Conservation (phyloP, 1,140 invertebrate species). For the Halyomorpha halys region DNA sequence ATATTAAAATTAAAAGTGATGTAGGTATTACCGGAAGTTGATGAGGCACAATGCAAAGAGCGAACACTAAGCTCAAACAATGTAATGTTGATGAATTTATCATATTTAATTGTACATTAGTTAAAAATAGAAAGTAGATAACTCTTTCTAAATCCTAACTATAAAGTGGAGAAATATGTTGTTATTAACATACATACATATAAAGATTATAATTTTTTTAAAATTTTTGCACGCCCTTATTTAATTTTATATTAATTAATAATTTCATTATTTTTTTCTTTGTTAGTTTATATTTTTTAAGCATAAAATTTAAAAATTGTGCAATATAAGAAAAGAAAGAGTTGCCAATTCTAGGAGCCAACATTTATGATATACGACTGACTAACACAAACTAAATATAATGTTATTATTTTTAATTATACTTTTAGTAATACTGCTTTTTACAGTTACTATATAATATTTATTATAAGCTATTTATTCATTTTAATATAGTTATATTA, state of each 20-base stretch:
- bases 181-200: constrained; percentile 6
- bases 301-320: constrained; percentile 25
- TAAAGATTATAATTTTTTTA: constrained; percentile 10
- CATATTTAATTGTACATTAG: constrained; percentile 20
- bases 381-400: constrained; percentile 26
- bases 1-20: constrained; percentile 6
- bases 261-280: constrained; percentile 2
- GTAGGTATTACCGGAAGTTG: not conserved
- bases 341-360: constrained; percentile 27
- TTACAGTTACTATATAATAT: constrained; percentile 29
- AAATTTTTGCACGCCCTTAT: constrained; percentile 6
- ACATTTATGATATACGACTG: constrained; percentile 23
- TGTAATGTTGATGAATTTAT: constrained; percentile 26
- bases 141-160: not conserved
- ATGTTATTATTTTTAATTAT: constrained; percentile 25
- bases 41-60: constrained; percentile 23
- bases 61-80: constrained; percentile 22
- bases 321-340: constrained; percentile 25
- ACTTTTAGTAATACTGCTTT: constrained; percentile 26
- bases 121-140: constrained; percentile 8
- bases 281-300: constrained; percentile 13
- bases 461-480: constrained; percentile 28
- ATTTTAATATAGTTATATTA: constrained; percentile 30
- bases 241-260: not conserved
- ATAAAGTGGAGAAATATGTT: constrained; percentile 12